Percentiles rank a stretch among this genome's conserved stretches.
Conservation (phyloP, 2,888 invertebrate species). For the Saturnia pavonia region DNA sequence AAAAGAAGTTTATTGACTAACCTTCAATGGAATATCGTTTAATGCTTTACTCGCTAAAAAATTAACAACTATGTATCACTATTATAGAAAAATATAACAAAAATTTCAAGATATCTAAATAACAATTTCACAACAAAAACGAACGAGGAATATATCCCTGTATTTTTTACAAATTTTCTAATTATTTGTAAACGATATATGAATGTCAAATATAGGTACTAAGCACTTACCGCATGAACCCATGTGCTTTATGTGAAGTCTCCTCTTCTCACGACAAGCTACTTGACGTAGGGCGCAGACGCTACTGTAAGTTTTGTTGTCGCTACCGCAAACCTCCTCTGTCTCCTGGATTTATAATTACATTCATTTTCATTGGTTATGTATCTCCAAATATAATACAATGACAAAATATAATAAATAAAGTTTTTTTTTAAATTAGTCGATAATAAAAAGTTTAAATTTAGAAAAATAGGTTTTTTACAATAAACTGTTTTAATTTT, state of each 20-base stretch:
- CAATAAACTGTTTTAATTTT: too few species aligned
- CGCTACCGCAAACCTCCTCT: conserved; percentile 92
- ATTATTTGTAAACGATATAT: neutral
- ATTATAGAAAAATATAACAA: too few species aligned
- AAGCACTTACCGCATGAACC: conserved; percentile 89
- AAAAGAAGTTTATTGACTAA: too few species aligned
- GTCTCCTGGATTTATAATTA: conserved; percentile 57
- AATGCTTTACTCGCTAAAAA: too few species aligned
- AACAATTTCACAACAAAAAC: too few species aligned
- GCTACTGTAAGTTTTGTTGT: conserved; percentile 92
- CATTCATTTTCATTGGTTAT: neutral
- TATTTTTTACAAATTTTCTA: too few species aligned
- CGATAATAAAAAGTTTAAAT: too few species aligned
- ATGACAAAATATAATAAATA: neutral
- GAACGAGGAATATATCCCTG: too few species aligned
- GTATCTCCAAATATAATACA: neutral
- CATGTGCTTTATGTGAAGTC: conserved; percentile 88
- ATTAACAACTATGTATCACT: too few species aligned
- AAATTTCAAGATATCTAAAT: too few species aligned
- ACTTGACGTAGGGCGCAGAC: conserved; percentile 91
- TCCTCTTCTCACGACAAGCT: conserved; percentile 88
- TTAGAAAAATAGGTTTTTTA: too few species aligned
- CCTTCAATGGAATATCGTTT: too few species aligned
- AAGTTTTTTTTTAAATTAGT: neutral
- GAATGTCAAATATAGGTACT: neutral